Base-by-base conservation (phyloP, 2,888 invertebrate species). In the Drosophila mercatorum region DNA sequence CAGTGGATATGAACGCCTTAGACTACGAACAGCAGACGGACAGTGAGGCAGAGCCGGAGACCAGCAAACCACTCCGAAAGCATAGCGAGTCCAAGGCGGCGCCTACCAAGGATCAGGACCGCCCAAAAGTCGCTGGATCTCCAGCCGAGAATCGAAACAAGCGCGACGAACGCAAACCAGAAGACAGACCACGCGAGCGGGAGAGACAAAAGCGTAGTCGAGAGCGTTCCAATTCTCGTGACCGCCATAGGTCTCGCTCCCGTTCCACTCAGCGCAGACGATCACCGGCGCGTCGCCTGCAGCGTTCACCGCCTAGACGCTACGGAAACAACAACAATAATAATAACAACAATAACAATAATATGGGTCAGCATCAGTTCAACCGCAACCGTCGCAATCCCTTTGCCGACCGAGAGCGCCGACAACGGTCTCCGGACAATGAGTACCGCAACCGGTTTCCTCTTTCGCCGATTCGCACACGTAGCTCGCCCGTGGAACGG, bases 1-100 rank as follows among this genome's bases (percentile, higher is more conserved):
- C 92, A 0, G 94, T 96, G 11, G 96, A 96, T 86, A 95, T 96
- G 91, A 96, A 96, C 87, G 96, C 96, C 0, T 84, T 96, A 72
- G 96, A 96, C 89, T 96, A 96, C 81, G 96, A 96, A 88, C 87
- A 87, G 77, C 95, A 95, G 61, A 93, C 90, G 8, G 92, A 94
- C 7, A 91, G 92, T 4, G 95, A 95, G 44, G 93, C 93, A 47
- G 94, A 94, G 31, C 83, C 90, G 8, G 95, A 94, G 0, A 94
- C 94, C 59, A 93, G 17, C 31, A 82, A 72, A 51, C 49, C 70
- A 5, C 28, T 44, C 5, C 77, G 63, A 8, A 83, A 83, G n/a
- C 36, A 52, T 10, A 60, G 44, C 63, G 41, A 72, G 3, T 40
- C 56, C 28, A 66, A 66, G 36, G 36, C 41, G 3, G 40, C 43